Evolutionary conservation across 2,113 vertebrate species (phyloP), one percentile per base, ranked within the genome.

Genomic region (Callopanchax toddi): DNA sequence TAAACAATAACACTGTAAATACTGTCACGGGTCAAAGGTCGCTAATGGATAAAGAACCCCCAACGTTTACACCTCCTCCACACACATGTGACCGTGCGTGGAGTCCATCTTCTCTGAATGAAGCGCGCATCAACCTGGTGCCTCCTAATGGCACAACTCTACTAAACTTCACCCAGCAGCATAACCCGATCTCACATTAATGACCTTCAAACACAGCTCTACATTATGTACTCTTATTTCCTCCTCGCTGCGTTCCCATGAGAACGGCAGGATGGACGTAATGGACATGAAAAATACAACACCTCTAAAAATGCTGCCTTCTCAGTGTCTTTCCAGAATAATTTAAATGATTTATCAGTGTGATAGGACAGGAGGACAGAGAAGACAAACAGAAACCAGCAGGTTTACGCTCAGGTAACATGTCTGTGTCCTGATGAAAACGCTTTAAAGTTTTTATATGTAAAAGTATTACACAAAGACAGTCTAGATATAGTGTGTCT

Each of bases 201-300:
- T 57, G 60, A 68, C 60, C 63, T 72, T 57, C 58, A 75, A 78
- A 82, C 57, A 64, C 57, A 61, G 40, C 26, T 65, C 23, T 65
- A 43, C 60, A 65, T 61, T 43, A 32, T 51, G 53, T 66, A 49
- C 59, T 81, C 53, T 45, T 64, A 67, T 68, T 74, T 81, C 64
- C 49, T 74, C 29, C 49, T 18, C 49, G 71, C 34, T 23, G 1
- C 0, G 5, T 42, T 85, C 77, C 71, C 53, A 34, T 49, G 80
- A 78, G 80, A 56, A 67, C 20, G 25, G 37, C 37, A 2, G 46
- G 61, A 84, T 71, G 71, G 73, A 78, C 83, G 64, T 83, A 89
- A 88, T 84, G 80, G 84, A 80, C 85, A 88, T 87, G 75, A 88
- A 91, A 89, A 86, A 89, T 78, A 83, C 60, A 90, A 70, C 46